phyloP scores from a whole-genome alignment of 2,888 invertebrate species.

The Uropetala carovei region DNA sequence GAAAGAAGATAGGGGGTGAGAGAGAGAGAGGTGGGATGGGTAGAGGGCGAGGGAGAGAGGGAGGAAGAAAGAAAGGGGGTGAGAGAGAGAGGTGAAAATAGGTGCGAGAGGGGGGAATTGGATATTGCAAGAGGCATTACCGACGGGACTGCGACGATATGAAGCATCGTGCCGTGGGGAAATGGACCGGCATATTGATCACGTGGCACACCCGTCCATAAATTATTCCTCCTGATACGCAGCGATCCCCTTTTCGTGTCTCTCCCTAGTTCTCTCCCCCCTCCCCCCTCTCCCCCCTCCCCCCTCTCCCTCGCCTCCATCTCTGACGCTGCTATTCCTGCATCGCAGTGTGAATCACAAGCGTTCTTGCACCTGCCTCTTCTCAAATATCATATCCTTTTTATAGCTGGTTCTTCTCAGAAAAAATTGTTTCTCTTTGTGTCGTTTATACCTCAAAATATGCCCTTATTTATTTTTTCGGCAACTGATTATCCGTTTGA shows the following conservation, averaged over 20 bases:
- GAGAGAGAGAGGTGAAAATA: neutral
- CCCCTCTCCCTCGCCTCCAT: neutral
- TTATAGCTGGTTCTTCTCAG: neutral
- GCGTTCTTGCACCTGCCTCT: neutral
- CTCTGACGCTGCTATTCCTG: neutral
- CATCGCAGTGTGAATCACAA: neutral
- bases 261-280: neutral
- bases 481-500: too few species aligned
- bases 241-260: neutral
- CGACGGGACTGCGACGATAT: slow-evolving; percentile 50
- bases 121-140: slow-evolving; percentile 41
- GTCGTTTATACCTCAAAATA: too few species aligned
- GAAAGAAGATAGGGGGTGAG: too few species aligned
- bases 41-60: neutral
- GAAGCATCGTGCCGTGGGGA: slow-evolving; percentile 58
- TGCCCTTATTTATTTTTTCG: too few species aligned
- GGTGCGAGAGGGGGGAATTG: neutral
- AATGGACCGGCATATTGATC: slow-evolving; percentile 63
- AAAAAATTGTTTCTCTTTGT: neutral
- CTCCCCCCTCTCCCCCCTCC: too few species aligned
- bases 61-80: neutral
- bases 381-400: neutral
- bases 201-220: slow-evolving; percentile 57
- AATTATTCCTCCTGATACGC: slow-evolving; percentile 56
- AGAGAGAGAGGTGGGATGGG: neutral